Evolutionary conservation across 92 coral and sea anemone species (phyloP), one percentile per base, ranked within the genome.

Genomic region (Phenganax marumi): DNA sequence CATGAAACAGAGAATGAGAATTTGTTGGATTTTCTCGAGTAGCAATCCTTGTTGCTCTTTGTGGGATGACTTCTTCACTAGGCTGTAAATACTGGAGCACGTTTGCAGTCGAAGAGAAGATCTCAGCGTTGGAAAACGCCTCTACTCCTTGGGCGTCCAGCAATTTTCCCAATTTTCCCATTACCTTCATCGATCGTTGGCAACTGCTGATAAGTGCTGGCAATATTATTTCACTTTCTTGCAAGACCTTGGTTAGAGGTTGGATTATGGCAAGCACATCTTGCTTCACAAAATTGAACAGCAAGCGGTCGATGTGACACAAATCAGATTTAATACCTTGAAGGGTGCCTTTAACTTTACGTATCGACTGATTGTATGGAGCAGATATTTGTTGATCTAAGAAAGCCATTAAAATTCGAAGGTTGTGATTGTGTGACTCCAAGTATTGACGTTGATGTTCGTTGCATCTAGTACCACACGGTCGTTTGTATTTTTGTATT

Each of bases 161-260:
- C 57, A 52, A 52, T 52, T 52, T 52, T 52, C 57, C 57, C 57
- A 52, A 52, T 52, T n/a, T n/a, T n/a, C n/a, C n/a, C n/a, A n/a
- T n/a, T n/a, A n/a, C n/a, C n/a, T n/a, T n/a, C n/a, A n/a, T 52
- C 57, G 57, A 52, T 52, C 57, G 57, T 52, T 52, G 57, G 57
- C 57, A 52, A 52, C 57, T 52, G 57, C 57, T 52, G 57, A 52
- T 52, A 52, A 52, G 57, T 52, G 57, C 57, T 52, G 57, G 57
- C 57, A 52, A 52, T 52, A 14, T 52, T 52, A 52, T 52, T 52
- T 52, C 57, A 52, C 57, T 52, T 52, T 52, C 57, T 52, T 52
- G 57, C 57, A 52, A 52, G 57, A 52, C 57, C 9, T 52, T 52
- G 57, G 14, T 52, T 52, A n/a, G n/a, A n/a, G n/a, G n/a, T n/a